Conservation (phyloP, 2,113 vertebrate species). For the Variabilichromis moorii region DNA sequence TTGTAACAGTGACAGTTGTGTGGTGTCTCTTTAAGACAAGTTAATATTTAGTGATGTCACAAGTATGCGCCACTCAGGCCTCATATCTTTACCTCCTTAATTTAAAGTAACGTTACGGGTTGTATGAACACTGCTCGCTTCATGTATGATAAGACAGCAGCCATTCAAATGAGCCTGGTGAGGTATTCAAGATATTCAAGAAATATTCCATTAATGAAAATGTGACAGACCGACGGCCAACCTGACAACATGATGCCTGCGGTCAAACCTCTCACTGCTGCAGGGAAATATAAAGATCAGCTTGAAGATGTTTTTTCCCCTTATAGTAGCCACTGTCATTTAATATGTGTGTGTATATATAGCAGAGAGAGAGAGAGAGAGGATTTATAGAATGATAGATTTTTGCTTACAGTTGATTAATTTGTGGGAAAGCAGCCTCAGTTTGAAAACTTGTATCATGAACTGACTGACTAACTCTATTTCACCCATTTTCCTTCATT, state of each 20-base stretch:
- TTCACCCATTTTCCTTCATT: background rate
- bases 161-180: background rate
- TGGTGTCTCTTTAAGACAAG: background rate
- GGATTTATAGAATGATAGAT: background rate
- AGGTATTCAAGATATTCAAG: background rate
- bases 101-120: rapidly evolving
- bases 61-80: background rate
- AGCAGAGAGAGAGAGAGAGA: background rate
- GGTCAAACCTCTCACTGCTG: background rate
- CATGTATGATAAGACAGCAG: background rate
- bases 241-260: background rate
- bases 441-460: background rate
- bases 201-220: background rate
- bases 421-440: background rate
- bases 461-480: background rate
- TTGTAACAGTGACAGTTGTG: background rate
- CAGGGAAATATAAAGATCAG: background rate
- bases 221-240: background rate
- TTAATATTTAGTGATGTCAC: background rate
- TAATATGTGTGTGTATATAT: background rate
- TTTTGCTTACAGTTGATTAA: background rate
- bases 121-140: rapidly evolving
- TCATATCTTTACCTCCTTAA: background rate
- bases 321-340: background rate
- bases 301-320: background rate